Evolutionary conservation across 2,888 invertebrate species (phyloP), one percentile per base, ranked within the genome.

Genomic region (Ophraella communa): DNA sequence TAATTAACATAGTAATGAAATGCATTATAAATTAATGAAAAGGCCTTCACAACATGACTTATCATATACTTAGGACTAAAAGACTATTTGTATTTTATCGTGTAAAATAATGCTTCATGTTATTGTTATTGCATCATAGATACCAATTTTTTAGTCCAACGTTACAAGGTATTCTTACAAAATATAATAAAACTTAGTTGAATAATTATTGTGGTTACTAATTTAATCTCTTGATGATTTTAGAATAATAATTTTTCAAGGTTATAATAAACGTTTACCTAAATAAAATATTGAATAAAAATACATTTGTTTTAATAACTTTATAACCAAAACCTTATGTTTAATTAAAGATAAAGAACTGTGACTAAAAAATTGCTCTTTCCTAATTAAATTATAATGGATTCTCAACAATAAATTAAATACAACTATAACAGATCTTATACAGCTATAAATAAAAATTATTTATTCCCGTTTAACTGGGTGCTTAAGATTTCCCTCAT

Each of bases 81-180:
- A 27, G 49, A 18, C 14, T 24, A 49, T 49, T 49, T 24, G 24
- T 8, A 17, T 49, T 49, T 24, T 14, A 51, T 51, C 27, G 11
- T 27, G n/a, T 10, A 8, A 47, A 47, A 21, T 21, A n/a, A 57
- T 17, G 45, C 33, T 27, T 51, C 39, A 52, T 52, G 52, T 44
- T 42, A 5, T 1, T 52, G 3, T 49, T 51, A 51, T 60, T 60
- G 44, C 60, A 42, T 42, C 51, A 60, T 18, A 53, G 44, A 30
- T 44, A n/a, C n/a, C n/a, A 60, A 44, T 52, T 52, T 52, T 60
- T 44, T 44, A 45, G 53, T 52, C 42, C n/a, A 60, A 52, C 17
- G 60, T 53, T 52, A 52, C 60, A 60, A 53, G 60, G 53, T 47
- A 30, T 21, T 60, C 59, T 60, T 60, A 60, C 60, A 52, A 53